Percentiles rank a stretch among this genome's conserved stretches.
These are phyloP conservation scores for Pygoscelis antarcticus DNA, from an alignment of 2,113 vertebrate genomes.

Conservation along the genomic window DNA sequence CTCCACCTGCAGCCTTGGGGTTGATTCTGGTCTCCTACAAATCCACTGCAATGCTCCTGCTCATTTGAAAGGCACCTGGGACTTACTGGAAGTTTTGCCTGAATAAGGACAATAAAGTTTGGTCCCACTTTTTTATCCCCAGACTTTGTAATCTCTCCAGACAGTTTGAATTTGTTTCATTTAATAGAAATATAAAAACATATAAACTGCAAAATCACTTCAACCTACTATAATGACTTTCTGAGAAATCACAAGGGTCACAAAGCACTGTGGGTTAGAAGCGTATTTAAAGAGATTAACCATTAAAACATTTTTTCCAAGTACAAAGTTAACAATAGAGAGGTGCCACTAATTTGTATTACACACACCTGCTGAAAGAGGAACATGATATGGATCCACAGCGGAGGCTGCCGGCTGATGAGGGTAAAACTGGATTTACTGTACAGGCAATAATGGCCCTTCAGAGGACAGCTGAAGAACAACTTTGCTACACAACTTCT, in stretches of 20 bases:
- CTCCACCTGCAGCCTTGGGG: not conserved
- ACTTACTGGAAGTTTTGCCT: not conserved
- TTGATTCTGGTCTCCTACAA: not conserved
- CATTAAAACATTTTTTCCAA: not conserved
- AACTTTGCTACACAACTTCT: conserved; percentile 86
- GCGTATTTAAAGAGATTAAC: not conserved
- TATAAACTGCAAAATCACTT: not conserved
- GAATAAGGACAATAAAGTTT: not conserved
- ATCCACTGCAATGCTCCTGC: not conserved
- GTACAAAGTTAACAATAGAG: not conserved
- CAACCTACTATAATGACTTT: rapidly evolving
- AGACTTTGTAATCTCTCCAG: not conserved
- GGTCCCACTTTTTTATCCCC: not conserved
- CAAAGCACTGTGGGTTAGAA: not conserved
- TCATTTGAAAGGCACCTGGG: not conserved
- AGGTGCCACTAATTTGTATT: not conserved
- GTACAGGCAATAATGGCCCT: conserved; percentile 93
- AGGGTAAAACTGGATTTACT: conserved; percentile 90
- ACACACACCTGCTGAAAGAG: conserved; percentile 88
- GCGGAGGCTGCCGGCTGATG: conserved; percentile 84
- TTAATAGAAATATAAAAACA: not conserved
- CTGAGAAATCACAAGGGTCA: not conserved
- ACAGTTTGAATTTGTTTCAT: not conserved
- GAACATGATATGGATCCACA: conserved; percentile 96
- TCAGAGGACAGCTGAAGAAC: conserved; percentile 91